Conservation (phyloP, 92 coral and sea anemone species). For the Chrysogorgia sp. region DNA sequence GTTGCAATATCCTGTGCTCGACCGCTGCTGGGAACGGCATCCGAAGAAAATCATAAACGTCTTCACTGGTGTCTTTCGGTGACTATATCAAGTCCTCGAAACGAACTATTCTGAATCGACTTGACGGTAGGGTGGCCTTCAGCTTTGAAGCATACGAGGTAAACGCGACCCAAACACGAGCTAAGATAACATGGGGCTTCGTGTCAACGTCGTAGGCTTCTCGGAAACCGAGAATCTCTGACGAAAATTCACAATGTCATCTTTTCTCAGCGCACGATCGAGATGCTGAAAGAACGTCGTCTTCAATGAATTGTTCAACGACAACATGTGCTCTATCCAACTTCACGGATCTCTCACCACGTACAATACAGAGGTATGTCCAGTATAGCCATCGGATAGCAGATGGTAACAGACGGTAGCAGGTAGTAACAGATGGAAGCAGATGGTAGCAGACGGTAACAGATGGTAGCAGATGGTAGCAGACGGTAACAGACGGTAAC, state of each 20-base stretch:
- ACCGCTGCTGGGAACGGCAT: slow-evolving; percentile 68
- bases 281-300: too few relatives aligned
- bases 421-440: too few relatives aligned
- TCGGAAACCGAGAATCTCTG: neutral
- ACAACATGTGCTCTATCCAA: slow-evolving; percentile 59
- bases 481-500: too few relatives aligned
- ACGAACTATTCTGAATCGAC: slow-evolving; percentile 56
- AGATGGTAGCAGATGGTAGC: too few relatives aligned
- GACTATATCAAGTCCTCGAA: slow-evolving; percentile 72
- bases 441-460: too few relatives aligned
- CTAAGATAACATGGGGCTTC: slow-evolving; percentile 53
- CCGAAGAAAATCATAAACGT: slow-evolving; percentile 70
- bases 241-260: neutral
- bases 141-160: slow-evolving; percentile 57
- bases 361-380: slow-evolving; percentile 51
- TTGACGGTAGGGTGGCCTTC: slow-evolving; percentile 45
- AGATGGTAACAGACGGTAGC: too few relatives aligned
- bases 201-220: neutral
- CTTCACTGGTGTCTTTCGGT: slow-evolving; percentile 67
- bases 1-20: slow-evolving; percentile 68
- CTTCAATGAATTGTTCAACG: neutral
- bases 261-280: too few relatives aligned
- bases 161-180: slow-evolving; percentile 82
- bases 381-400: too few relatives aligned
- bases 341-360: slow-evolving; percentile 90